phyloP scores from a whole-genome alignment of 2,797 vertebrate genomes.

The Okamejei kenojei region DNA sequence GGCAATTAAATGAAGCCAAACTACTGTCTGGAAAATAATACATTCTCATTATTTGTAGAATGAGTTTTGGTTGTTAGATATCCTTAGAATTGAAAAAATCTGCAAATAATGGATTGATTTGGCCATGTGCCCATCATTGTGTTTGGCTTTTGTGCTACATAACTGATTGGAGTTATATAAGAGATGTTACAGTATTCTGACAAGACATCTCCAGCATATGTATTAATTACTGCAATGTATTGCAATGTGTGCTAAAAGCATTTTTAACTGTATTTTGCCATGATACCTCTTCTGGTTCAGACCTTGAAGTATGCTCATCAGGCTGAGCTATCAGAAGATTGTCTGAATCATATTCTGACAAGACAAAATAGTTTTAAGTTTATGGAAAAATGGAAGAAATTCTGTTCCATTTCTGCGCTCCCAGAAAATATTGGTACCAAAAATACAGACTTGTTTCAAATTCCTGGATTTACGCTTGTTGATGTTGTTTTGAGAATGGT shows the following conservation, averaged over 20 bases:
- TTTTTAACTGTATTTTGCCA: not conserved
- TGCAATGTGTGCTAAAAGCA: not conserved
- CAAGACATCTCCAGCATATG: not conserved
- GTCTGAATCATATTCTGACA: not conserved
- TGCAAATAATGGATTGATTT: not conserved
- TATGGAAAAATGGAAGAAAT: too few relatives aligned
- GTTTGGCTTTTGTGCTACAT: not conserved
- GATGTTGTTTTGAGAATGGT: not conserved
- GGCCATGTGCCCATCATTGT: not conserved
- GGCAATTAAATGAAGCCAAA: not conserved
- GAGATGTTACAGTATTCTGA: not conserved
- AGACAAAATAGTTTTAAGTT: not conserved
- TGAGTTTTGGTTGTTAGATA: not conserved
- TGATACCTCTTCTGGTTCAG: not conserved
- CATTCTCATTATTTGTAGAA: not conserved
- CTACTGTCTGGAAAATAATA: not conserved
- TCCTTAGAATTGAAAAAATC: not conserved
- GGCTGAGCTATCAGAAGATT: not conserved
- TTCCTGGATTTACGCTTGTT: not conserved
- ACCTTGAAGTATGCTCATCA: not conserved
- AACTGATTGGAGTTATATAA: not conserved
- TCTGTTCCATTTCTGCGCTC: not conserved
- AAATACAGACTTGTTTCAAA: not conserved
- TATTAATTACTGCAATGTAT: not conserved
- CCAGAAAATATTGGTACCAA: not conserved